phyloP scores from a whole-genome alignment of 2,888 invertebrate genomes.

The Sphaerophoria rueppellii region DNA sequence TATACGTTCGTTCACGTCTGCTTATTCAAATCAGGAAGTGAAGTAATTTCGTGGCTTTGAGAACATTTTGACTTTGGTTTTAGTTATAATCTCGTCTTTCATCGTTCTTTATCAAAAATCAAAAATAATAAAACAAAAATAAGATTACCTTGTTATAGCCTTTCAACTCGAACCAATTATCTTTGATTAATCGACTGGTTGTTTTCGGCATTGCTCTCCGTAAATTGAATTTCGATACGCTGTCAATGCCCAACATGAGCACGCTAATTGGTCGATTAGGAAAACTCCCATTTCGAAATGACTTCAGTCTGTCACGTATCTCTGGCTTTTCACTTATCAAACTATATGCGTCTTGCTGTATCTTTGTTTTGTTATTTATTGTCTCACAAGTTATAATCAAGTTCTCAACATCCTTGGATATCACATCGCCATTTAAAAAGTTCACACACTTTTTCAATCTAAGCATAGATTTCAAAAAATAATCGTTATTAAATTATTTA shows the following conservation, averaged over 20 bases:
- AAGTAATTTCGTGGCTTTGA: too few relatives aligned
- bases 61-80: too few relatives aligned
- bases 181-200: slow-evolving; percentile 84
- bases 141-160: slow-evolving; percentile 87
- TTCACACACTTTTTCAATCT: slow-evolving; percentile 76
- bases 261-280: slow-evolving; percentile 83
- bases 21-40: too few relatives aligned
- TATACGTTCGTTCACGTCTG: too few relatives aligned
- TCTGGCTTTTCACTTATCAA: slow-evolving; percentile 83
- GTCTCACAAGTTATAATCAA: slow-evolving; percentile 80
- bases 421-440: slow-evolving; percentile 76
- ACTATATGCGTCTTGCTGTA: slow-evolving; percentile 83
- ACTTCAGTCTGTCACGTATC: slow-evolving; percentile 16
- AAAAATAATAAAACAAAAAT: not conserved
- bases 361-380: slow-evolving; percentile 75
- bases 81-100: not conserved
- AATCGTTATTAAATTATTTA: not conserved
- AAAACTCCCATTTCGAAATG: not conserved
- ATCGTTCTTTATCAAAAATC: not conserved
- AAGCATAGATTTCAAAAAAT: not conserved
- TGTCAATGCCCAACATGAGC: slow-evolving; percentile 91
- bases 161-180: slow-evolving; percentile 87
- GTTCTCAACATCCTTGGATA: slow-evolving; percentile 76
- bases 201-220: slow-evolving; percentile 89
- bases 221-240: slow-evolving; percentile 90